Conservation (phyloP, 2,888 invertebrate genomes). For the Yponomeuta plumbellus region DNA sequence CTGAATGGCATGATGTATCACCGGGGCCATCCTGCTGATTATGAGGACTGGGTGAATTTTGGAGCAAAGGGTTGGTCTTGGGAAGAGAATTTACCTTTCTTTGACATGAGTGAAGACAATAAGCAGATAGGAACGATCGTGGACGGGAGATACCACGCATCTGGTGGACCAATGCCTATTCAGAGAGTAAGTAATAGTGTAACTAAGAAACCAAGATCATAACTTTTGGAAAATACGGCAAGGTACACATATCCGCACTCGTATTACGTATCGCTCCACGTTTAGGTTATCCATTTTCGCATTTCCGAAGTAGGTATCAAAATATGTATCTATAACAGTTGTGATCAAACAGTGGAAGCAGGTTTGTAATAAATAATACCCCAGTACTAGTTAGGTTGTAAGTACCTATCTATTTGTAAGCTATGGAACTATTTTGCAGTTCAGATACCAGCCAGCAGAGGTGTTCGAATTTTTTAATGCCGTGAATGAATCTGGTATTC, state of each 20-base stretch:
- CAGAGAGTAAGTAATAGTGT: conserved; percentile 44
- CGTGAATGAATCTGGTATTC: conserved; percentile 72
- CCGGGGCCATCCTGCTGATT: conserved; percentile 79
- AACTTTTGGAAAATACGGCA: no score
- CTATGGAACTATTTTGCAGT: conserved; percentile 42
- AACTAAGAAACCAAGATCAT: no score
- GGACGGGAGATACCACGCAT: conserved; percentile 69
- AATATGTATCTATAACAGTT: no score
- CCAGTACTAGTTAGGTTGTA: no score
- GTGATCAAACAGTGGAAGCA: no score
- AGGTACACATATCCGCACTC: no score
- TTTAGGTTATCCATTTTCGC: no score
- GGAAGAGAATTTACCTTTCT: conserved; percentile 78
- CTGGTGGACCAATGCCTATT: conserved; percentile 74
- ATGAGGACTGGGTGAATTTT: conserved; percentile 78
- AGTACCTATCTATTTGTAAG: neutral
- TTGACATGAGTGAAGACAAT: conserved; percentile 75
- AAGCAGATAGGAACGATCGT: conserved; percentile 73
- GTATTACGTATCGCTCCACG: no score
- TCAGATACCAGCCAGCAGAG: conserved; percentile 74
- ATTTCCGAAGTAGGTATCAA: no score
- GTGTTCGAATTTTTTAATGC: conserved; percentile 72
- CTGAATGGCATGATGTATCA: conserved; percentile 85
- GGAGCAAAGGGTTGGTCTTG: conserved; percentile 81
- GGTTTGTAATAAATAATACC: no score